Percentiles rank a stretch among this genome's conserved stretches.
These are phyloP conservation scores for Liasis olivaceus DNA, from an alignment of 2,797 vertebrate genomes.

Conservation along the genomic window DNA sequence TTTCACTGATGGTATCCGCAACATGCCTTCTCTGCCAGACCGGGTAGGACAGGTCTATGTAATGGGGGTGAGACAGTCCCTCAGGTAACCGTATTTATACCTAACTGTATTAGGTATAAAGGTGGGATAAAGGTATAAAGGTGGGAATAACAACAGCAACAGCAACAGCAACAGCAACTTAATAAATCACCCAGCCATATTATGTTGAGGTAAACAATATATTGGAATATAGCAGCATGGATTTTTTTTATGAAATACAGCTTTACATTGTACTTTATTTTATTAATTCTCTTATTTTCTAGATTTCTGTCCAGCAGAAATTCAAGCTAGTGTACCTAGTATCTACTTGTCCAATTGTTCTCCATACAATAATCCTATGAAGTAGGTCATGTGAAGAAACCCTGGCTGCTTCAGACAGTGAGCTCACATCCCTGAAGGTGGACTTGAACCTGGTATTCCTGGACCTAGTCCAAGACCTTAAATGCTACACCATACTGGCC, in stretches of 20 bases:
- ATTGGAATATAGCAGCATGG: background rate
- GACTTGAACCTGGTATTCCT: background rate
- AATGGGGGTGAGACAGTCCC: too few relatives aligned
- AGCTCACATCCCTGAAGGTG: background rate
- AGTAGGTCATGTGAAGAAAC: background rate
- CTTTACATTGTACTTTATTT: background rate
- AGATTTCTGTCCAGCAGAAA: background rate
- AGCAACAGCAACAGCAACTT: too few relatives aligned
- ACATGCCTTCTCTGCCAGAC: too few relatives aligned
- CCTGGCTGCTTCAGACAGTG: background rate
- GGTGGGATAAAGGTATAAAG: background rate
- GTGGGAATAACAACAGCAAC: background rate
- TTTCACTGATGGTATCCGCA: too few relatives aligned
- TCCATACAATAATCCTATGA: background rate
- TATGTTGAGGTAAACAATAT: background rate
- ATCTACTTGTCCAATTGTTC: background rate
- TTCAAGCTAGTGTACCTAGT: background rate
- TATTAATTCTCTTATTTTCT: background rate
- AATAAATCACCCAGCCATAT: background rate
- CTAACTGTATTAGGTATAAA: background rate
- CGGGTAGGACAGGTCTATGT: too few relatives aligned
- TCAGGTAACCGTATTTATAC: too few relatives aligned
- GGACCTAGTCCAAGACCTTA: background rate
- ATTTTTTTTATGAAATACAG: background rate
- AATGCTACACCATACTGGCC: background rate